Evolutionary conservation across 2,888 invertebrate genomes (phyloP).

Genomic region (Deilephila elpenor): DNA sequence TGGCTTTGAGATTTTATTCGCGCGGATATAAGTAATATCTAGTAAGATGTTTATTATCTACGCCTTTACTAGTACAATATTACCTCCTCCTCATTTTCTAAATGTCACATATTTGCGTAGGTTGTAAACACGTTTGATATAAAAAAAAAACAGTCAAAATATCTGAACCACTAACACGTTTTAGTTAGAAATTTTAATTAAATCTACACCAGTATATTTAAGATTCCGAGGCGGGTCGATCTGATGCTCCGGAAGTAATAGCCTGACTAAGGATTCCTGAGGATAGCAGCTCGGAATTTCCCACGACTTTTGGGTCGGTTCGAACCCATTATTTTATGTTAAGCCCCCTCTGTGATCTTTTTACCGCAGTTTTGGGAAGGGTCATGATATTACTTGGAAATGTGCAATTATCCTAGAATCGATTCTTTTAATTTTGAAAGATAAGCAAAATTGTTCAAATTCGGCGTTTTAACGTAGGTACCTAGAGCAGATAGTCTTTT

Average conservation of each 20-base stretch:
- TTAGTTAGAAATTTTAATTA: no score
- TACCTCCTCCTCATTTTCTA: no score
- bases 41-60: neutral
- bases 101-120: no score
- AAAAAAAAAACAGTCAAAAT: no score
- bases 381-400: neutral
- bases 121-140: no score
- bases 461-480: no score
- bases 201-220: neutral
- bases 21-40: neutral
- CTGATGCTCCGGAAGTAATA: slow-evolving; percentile 5
- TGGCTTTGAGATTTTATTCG: neutral
- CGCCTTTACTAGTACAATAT: no score
- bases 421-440: no score
- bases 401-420: neutral
- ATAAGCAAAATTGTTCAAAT: no score
- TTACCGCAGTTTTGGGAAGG: neutral
- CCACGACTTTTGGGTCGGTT: slow-evolving; percentile 5
- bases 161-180: no score
- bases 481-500: no score
- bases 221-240: neutral
- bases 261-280: slow-evolving; percentile 3
- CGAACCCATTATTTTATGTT: slow-evolving; percentile 6
- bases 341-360: neutral
- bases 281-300: neutral